Evolutionary conservation across 2,113 vertebrate genomes (phyloP), one percentile per base, ranked within the genome.

Genomic region (Sylvietta virens): DNA sequence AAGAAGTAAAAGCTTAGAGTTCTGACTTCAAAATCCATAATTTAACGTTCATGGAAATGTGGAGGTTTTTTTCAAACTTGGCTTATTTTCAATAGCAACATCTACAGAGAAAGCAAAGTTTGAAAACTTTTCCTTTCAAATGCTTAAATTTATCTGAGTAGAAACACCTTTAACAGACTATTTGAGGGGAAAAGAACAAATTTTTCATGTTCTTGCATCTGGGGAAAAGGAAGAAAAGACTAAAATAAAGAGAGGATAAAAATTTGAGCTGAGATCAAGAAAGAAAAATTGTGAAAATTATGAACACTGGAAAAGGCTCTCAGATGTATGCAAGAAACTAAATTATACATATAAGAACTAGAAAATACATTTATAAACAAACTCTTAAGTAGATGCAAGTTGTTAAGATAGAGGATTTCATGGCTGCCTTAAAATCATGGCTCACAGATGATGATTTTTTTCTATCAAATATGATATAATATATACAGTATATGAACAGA

Each of bases 21-120:
- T 91, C 33, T 76, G 26, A 42, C 89, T 92, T 85, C 42, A 80
- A 82, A 88, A 95, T 87, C 35, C 42, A 54, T 92, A 95, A 94
- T 85, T 90, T 85, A 94, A 54, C 15, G 8, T 61, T 61, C 21
- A 76, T 61, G 35, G 10, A 81, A 95, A 83, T n/a, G 13, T 16
- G 23, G 26, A 14, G 0, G 0, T 39, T 15, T 76, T 86, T 39
- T 76, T 45, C 15, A 50, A 84, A 69, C 15, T 74, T 91, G 48
- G 51, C 28, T 92, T 81, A 35, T 67, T 95, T 94, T 84, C 65
- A 84, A 19, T 40, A 83, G 48, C 39, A 91, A n/a, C 18, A 74
- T 58, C 28, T 76, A 81, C 21, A 95, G 44, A 61, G 17, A 77
- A 89, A 66, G 14, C 21, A 58, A 91, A 62, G 19, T 71, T 90